These are phyloP conservation scores for Fulica atra DNA, from an alignment of 2,113 vertebrate species.

Conservation along the genomic window DNA sequence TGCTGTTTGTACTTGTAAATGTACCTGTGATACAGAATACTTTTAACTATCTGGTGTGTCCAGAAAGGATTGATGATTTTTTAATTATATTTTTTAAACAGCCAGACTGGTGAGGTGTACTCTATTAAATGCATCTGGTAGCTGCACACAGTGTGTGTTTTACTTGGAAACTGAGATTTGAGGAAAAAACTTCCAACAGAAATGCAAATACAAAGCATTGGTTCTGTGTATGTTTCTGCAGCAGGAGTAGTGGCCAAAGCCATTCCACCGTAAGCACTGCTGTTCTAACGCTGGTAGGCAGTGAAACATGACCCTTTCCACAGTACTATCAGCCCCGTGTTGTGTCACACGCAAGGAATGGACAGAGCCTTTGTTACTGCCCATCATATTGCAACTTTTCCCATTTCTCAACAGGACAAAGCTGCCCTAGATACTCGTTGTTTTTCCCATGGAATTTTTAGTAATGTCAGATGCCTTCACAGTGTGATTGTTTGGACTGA, in stretches of 20 bases:
- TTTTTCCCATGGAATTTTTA: not conserved
- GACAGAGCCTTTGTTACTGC: not conserved
- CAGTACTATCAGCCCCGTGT: not conserved
- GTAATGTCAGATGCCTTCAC: not conserved
- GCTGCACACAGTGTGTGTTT: not conserved
- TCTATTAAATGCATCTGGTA: not conserved
- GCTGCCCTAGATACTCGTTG: not conserved
- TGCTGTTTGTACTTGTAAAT: not conserved
- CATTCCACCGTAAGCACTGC: not conserved
- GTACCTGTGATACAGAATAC: accelerated
- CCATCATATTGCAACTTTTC: not conserved
- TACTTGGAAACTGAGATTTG: not conserved
- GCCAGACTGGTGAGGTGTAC: not conserved
- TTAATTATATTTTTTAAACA: not conserved
- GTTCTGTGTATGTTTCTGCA: not conserved
- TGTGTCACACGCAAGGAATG: not conserved
- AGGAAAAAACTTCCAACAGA: not conserved
- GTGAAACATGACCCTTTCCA: not conserved
- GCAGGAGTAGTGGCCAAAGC: not conserved
- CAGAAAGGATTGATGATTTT: not conserved
- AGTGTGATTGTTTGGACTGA: not conserved
- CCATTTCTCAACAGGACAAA: not conserved
- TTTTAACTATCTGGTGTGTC: not conserved
- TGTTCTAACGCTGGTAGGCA: not conserved
- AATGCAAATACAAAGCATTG: not conserved